Base-by-base conservation (phyloP, 2,888 invertebrate genomes). In the Lamellibrachia satsuma region DNA sequence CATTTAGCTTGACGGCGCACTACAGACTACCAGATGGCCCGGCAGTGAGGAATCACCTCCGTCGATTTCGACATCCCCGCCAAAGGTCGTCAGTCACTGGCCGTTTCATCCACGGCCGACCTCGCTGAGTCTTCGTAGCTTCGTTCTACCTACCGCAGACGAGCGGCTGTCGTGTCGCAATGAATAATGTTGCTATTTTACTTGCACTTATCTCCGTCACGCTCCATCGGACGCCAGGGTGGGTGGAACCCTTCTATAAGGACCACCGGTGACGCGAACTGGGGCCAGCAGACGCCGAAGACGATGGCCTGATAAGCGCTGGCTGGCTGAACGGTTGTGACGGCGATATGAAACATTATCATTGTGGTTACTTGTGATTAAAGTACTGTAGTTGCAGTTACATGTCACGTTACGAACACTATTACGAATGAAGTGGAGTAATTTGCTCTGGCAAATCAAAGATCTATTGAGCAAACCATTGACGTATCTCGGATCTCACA, bases 121-220 rank as follows among this genome's bases (percentile, higher is more conserved):
- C 75, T n/a, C n/a, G 39, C 57, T 2, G 22, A 75, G 22, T 22
- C 4, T 75, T 75, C 75, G 22, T 15, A 3, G 6, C 4, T 75
- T 75, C 75, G 22, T 15, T 75, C 75, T 75, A 75, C 75, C 75
- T 75, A 75, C 75, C 75, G 75, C 75, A 75, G 75, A 75, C n/a
- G 75, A 75, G 22, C 75, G 75, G 22, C 3, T 6, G 2, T 75
- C 15, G n/a, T n/a, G 75, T 22, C 75, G 75, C 75, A 75, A 75
- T 22, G n/a, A 75, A n/a, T 75, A 75, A n/a, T 75, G n/a, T 75
- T 75, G 75, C 2, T 22, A 75, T 75, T 75, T 75, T 75, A 75
- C 75, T 22, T 4, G 75, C n/a, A 75, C n/a, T 15, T 15, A 6
- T 75, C 75, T 75, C 22, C 75, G 11, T 75, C 22, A 75, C 75